Evolutionary conservation across 2,797 vertebrate genomes (phyloP).

Genomic region (Petrocephalus schoutedeni): DNA sequence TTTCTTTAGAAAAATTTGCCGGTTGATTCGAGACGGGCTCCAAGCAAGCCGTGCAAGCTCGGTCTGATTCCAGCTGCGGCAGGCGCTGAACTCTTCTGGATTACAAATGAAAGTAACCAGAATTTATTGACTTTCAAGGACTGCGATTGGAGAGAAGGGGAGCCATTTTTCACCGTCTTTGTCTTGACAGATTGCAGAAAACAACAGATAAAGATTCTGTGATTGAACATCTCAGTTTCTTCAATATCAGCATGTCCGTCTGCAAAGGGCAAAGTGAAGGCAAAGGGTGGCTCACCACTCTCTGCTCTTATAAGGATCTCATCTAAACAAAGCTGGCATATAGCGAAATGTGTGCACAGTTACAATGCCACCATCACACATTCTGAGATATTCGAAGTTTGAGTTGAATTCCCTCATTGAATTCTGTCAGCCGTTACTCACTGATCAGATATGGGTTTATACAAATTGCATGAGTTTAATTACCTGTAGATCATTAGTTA

Average conservation of each 20-base stretch:
- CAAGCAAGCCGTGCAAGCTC: background rate
- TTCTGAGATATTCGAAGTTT: background rate
- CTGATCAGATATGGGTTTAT: background rate
- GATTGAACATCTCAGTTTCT: background rate
- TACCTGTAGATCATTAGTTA: background rate
- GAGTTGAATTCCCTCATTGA: background rate
- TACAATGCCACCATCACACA: background rate
- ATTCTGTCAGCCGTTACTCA: background rate
- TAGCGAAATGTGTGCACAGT: background rate
- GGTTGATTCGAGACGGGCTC: background rate
- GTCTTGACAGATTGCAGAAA: slow-evolving; percentile 1
- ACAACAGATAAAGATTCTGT: background rate
- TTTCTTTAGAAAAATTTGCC: background rate
- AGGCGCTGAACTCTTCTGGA: background rate
- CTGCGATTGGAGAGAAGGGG: background rate
- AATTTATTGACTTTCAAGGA: background rate
- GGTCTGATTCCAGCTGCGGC: background rate
- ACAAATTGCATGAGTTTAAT: background rate
- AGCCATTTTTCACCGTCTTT: background rate
- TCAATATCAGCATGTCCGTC: background rate
- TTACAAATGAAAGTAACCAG: background rate
- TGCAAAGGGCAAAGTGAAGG: no score
- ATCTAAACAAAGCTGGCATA: background rate
- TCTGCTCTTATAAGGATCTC: background rate
- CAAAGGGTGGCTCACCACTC: background rate